Evolutionary conservation across 2,888 invertebrate genomes (phyloP), one percentile per base, ranked within the genome.

Genomic region (Drosophila tanythrix): DNA sequence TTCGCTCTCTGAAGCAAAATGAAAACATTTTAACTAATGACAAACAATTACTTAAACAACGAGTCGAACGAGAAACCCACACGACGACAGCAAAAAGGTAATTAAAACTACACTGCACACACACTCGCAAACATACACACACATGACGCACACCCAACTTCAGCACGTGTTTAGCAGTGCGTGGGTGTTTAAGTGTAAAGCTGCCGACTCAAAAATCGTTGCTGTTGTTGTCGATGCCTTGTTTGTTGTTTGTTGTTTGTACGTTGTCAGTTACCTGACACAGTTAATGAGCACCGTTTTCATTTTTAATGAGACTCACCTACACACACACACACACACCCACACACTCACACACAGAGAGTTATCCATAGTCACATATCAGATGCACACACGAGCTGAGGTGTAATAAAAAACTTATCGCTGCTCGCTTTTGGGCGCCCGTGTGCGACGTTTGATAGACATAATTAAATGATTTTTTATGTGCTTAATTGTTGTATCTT

Each of bases 1-100:
- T 76, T 76, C 60, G 68, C 60, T 36, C 57, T 59, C 35, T 67
- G 66, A 78, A 69, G 75, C 83, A 83, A 90, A 90, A 90, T 88
- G 81, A 82, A 85, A 90, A 90, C 89, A 88, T 90, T 89, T 90
- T 88, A 90, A 90, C 90, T 90, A 89, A 89, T 89, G 89, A 81
- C 90, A 87, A 88, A 88, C 90, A 90, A 90, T 89, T 90, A 90
- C 90, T 90, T 87, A 83, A 88, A 88, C 89, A 89, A 85, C 83
- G 76, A 76, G 89, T 80, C 88, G 88, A 84, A 87, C 63, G 76
- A 80, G 68, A 59, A 53, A 70, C 78, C 58, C 78, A 64, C 77
- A 64, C 63, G 56, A 70, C 70, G 76, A 68, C 69, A 71, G 69
- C 75, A 66, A 74, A 36, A 84, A 89, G 88, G 89, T 87, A 86